Base-by-base conservation (phyloP, 2,888 invertebrate species). In the Opisthograptis luteolata region DNA sequence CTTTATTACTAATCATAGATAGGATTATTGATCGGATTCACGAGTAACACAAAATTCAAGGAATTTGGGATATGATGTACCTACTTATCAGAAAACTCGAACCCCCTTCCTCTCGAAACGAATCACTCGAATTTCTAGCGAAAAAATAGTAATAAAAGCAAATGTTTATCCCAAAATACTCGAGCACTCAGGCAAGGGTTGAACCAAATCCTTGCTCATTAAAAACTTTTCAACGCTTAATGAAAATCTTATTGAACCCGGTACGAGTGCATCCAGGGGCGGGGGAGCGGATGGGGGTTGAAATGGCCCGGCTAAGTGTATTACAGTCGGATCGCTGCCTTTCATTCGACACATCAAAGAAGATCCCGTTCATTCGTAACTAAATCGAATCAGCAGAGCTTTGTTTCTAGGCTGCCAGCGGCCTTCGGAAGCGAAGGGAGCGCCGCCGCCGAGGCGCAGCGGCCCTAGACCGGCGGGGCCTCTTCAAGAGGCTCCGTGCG, bases 301-400 rank as follows among this genome's bases (percentile, higher is more conserved):
- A 85, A 87, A 88, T 85, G 85, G 85, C 79, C 84, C 84, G 75
- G 82, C 85, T 89, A 89, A 89, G 83, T 89, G 85, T 87, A 87
- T 90, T 89, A 90, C 86, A 80, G 80, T 69, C 79, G 87, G 87
- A 87, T 88, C 87, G 85, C 79, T 89, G 87, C 88, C 87, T 88
- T 87, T 87, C 89, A 87, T 89, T 89, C 85, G 87, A 87, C 85
- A 88, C 89, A 89, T 90, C 89, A 89, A 89, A 89, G 89, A 86
- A 85, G 87, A 85, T 84, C 81, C 73, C 74, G 80, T 80, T 84
- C 83, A 78, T 79, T 84, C 83, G 73, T 62, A 75, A 75, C 81
- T 81, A 85, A 88, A 88, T 88, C 87, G 86, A 87, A 88, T 89
- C 85, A 87, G 78, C 61, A 66, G 66, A 70, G 86, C 87, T 87